Conservation (phyloP, 2,888 invertebrate species). For the Hydroisotoma schaefferi region DNA sequence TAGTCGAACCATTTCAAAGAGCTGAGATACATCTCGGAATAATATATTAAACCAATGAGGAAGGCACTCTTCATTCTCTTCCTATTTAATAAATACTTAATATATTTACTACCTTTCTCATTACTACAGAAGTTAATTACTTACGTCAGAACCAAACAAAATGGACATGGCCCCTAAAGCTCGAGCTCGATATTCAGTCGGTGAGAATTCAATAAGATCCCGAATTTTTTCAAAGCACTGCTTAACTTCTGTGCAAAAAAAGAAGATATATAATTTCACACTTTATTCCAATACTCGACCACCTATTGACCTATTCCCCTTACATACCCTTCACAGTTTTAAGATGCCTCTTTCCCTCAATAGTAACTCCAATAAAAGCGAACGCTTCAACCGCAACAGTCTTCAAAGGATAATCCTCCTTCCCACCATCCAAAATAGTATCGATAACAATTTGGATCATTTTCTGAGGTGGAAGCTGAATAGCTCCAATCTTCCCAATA, state of each 20-base stretch:
- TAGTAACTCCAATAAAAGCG: constrained; percentile 41
- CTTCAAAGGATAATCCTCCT: constrained; percentile 34
- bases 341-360: constrained; percentile 40
- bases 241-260: constrained; percentile 25
- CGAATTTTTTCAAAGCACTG: constrained; percentile 36
- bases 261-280: neutral
- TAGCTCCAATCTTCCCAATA: constrained; percentile 43
- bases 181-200: constrained; percentile 37
- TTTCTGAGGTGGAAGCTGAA: constrained; percentile 37
- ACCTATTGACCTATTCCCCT: neutral
- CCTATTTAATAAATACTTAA: constrained; percentile 21
- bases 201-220: constrained; percentile 32
- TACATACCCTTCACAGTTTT: constrained; percentile 31
- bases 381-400: constrained; percentile 45
- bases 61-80: constrained; percentile 31
- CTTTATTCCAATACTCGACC: no score
- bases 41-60: constrained; percentile 44
- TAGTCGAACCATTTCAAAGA: constrained; percentile 45
- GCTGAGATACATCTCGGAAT: constrained; percentile 39
- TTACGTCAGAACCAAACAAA: constrained; percentile 45
- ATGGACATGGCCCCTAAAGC: constrained; percentile 38
- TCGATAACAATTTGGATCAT: constrained; percentile 38
- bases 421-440: constrained; percentile 25
- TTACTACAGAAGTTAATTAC: constrained; percentile 3
- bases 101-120: neutral